Evolutionary conservation across 2,888 invertebrate species (phyloP), one percentile per base, ranked within the genome.

Genomic region (Dasysyrphus albostriatus): DNA sequence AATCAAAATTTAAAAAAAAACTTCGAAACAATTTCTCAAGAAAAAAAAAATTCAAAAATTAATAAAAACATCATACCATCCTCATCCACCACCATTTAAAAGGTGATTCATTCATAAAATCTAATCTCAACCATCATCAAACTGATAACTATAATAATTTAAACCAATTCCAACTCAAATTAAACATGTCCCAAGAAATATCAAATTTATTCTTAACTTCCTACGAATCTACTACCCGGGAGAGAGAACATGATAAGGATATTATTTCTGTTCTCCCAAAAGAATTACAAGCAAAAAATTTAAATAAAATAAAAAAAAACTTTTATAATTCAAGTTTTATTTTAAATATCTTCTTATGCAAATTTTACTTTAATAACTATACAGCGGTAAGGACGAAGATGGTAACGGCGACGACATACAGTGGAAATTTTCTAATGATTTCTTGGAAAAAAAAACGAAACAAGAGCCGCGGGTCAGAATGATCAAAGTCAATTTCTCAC

Each of bases 151-250:
- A 56, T 61, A 24, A 42, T 54, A 79, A 74, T 79, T 78, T 72
- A 82, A 87, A 75, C 73, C 76, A 85, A 81, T 85, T 7, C 77
- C 51, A 87, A 70, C 74, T 78, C 49, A 83, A 78, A 72, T 87
- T 83, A 79, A 87, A 83, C 72, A 87, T 75, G 78, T 78, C 75
- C n/a, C 83, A 83, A 85, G 87, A 79, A 65, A 83, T 83, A 79
- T 56, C 9, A 42, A 83, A 63, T 78, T 78, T 56, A 70, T 67
- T 65, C 44, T 47, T 47, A 56, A 32, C 51, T 44, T 67, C 37
- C 54, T 54, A 37, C 39, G n/a, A n/a, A 54, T 61, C n/a, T 37
- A 14, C n/a, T 37, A 14, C 42, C 12, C 42, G 14, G 34, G 47
- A 54, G 24, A 74, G 29, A 42, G 24, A 24, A 24, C 24, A 65